Evolutionary conservation across 2,113 vertebrate genomes (phyloP).

Genomic region (Spea multiplicata): DNA sequence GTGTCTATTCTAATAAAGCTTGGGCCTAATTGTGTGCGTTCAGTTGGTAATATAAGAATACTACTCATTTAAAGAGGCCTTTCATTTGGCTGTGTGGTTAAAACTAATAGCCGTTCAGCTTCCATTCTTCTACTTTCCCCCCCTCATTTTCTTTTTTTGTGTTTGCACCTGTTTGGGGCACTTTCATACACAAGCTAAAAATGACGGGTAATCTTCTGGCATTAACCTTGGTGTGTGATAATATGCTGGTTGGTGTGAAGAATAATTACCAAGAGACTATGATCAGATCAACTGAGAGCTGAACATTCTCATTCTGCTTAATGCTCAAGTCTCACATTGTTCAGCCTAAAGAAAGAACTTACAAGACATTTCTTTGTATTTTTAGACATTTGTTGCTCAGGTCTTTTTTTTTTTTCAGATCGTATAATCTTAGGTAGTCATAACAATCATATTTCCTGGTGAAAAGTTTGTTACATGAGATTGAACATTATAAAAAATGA

Average conservation of each 20-base stretch:
- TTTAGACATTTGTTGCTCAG: slow-evolving; percentile 34
- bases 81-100: slow-evolving; percentile 76
- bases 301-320: slow-evolving; percentile 67
- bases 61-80: slow-evolving; percentile 77
- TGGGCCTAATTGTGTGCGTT: slow-evolving; percentile 75
- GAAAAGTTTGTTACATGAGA: no score
- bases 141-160: slow-evolving; percentile 78
- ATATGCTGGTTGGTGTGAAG: slow-evolving; percentile 88
- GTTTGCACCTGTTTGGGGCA: slow-evolving; percentile 94
- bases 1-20: slow-evolving; percentile 41
- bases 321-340: slow-evolving; percentile 63
- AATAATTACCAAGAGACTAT: slow-evolving; percentile 87
- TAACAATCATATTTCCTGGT: no score
- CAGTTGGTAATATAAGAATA: slow-evolving; percentile 73
- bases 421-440: no score
- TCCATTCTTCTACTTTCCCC: slow-evolving; percentile 75
- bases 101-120: slow-evolving; percentile 77
- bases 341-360: slow-evolving; percentile 61
- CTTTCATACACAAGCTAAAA: slow-evolving; percentile 88
- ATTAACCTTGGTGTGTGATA: slow-evolving; percentile 88
- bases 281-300: slow-evolving; percentile 69
- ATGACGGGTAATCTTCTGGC: slow-evolving; percentile 87
- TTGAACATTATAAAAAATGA: no score
- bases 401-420: not conserved
- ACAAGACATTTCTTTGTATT: slow-evolving; percentile 8